Evolutionary conservation across 2,113 vertebrate genomes (phyloP), one percentile per base, ranked within the genome.

Genomic region (Acanthisitta chloris): DNA sequence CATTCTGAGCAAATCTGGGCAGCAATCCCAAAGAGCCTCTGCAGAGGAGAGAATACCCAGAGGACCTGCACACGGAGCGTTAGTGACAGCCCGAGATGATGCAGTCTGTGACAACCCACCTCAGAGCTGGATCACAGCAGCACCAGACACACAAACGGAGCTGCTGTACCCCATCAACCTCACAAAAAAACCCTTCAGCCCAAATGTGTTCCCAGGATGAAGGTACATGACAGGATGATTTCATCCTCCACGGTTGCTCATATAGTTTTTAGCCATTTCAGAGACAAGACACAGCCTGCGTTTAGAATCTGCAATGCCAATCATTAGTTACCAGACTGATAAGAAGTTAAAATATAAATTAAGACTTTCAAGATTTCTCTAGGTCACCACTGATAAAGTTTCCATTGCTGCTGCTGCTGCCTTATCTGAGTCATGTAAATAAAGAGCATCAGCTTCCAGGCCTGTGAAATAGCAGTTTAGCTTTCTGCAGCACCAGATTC

Each of bases 1-100:
- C 90, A 96, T 95, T 96, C 82, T 86, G 67, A 88, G 85, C 86
- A 92, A 94, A 92, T 86, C 94, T 88, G 96, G 96, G 96, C 94
- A 96, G 86, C 87, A 86, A 91, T 92, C 95, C 92, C 92, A 94
- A 77, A 91, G 79, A 1, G 52, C 66, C 81, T 95, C 92, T 92
- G 92, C 91, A 95, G 91, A 92, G 82, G 69, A 95, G 3, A 89
- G 66, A 94, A 91, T 66, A 83, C 92, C 85, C 94, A 78, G 64
- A 88, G 89, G 90, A 92, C 29, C 70, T 40, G 67, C 86, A 95
- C 79, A 69, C 4, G 1, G 73, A 92, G 84, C 79, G 66, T n/a
- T 72, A 71, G 55, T 52, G 90, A 91, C 84, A 94, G 81, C 81
- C 71, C 4, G 9, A 33, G 94, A 88, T 38, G 89, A 90, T 89